phyloP scores from a whole-genome alignment of 1,140 invertebrate species.

The Sitobion miscanthi region DNA sequence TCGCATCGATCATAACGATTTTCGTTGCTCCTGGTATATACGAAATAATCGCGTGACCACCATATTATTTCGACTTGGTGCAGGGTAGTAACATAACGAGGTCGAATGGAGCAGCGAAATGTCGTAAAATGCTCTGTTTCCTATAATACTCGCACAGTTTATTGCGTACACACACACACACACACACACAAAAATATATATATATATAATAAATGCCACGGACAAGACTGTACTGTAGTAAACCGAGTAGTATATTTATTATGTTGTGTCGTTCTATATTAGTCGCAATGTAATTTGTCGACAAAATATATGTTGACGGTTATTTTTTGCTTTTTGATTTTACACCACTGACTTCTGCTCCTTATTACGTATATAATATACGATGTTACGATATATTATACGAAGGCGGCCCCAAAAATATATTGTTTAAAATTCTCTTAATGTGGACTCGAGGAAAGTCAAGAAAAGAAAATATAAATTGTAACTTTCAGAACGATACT shows the following conservation, averaged over 20 bases:
- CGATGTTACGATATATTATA: not conserved
- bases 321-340: not conserved
- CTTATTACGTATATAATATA: not conserved
- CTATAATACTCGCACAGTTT: not conserved
- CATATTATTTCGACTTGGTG: not conserved
- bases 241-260: constrained; percentile 18
- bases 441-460: not conserved
- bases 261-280: not conserved
- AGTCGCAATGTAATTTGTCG: not conserved
- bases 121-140: not conserved
- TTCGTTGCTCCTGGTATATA: not conserved
- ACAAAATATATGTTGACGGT: not conserved
- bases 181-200: too few species aligned
- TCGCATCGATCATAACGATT: not conserved
- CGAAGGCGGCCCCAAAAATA: not conserved
- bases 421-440: not conserved
- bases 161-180: too few species aligned
- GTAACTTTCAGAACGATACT: not conserved
- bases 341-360: not conserved
- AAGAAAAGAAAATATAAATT: not conserved
- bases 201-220: not conserved
- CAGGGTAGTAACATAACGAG: not conserved
- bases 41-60: not conserved
- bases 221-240: not conserved
- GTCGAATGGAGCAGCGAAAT: not conserved